Percentiles rank a stretch among this genome's conserved stretches.
Evolutionary conservation across 2,888 invertebrate species (phyloP).

Genomic region (Cantharis nigra): DNA sequence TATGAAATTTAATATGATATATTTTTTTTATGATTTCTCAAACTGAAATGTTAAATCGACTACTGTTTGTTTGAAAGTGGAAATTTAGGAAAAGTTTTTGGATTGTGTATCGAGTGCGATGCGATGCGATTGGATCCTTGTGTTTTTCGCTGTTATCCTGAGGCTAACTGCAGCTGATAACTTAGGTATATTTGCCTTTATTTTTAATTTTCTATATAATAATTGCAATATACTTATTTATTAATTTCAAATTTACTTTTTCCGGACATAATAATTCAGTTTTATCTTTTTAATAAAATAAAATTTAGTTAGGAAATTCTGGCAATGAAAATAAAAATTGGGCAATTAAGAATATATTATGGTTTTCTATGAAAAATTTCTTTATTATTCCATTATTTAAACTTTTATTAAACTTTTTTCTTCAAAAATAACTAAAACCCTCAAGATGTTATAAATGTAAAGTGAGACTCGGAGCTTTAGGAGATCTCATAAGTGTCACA

Average conservation of each 20-base stretch:
- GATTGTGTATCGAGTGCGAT: constrained; percentile 24
- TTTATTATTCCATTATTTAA: not conserved
- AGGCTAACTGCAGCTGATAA: constrained; percentile 22
- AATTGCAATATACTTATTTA: not conserved
- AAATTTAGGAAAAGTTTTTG: constrained; percentile 19
- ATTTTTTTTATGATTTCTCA: not conserved
- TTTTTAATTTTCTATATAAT: not conserved
- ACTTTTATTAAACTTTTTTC: not conserved
- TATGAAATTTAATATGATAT: not conserved
- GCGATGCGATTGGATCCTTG: constrained; percentile 24
- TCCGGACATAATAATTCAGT: not conserved
- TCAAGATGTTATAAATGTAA: not conserved
- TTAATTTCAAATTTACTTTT: not conserved
- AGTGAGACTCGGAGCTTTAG: not conserved
- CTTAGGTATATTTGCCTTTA: constrained; percentile 14
- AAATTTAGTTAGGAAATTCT: not conserved
- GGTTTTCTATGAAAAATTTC: not conserved
- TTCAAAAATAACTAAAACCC: not conserved
- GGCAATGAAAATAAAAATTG: not conserved
- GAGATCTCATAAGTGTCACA: not conserved
- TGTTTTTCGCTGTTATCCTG: constrained; percentile 20
- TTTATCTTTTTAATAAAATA: not conserved
- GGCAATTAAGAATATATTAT: not conserved
- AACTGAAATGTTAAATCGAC: not conserved
- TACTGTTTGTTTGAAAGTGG: constrained; percentile 1